phyloP scores from a whole-genome alignment of 2,797 vertebrate species.

The Melanotaenia trifasciata region DNA sequence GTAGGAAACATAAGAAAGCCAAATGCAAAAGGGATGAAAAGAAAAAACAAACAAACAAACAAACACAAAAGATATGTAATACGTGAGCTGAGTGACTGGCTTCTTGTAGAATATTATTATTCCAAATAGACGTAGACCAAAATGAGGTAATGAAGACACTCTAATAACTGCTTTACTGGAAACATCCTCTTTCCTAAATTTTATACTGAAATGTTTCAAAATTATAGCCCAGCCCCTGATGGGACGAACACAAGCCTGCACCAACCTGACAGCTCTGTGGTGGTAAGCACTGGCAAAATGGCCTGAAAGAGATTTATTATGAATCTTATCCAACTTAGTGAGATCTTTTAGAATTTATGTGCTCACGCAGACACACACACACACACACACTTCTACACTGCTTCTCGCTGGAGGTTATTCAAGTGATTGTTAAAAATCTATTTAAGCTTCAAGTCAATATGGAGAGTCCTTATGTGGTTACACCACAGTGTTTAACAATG shows the following conservation, averaged over 20 bases:
- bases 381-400: neutral
- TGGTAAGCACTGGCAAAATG: too few relatives aligned
- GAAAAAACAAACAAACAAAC: too few relatives aligned
- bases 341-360: neutral
- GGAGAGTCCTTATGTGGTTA: slow-evolving; percentile 12
- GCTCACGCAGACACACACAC: neutral
- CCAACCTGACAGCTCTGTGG: neutral
- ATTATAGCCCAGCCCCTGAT: too few relatives aligned
- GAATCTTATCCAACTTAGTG: neutral
- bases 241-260: neutral
- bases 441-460: slow-evolving; percentile 21
- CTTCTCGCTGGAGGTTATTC: neutral
- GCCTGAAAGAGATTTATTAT: too few relatives aligned
- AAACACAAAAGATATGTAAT: too few relatives aligned
- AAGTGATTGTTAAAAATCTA: neutral
- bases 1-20: neutral
- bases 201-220: too few relatives aligned
- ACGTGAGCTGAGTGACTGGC: neutral
- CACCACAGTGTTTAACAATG: slow-evolving; percentile 42
- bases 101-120: neutral
- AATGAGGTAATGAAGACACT: neutral
- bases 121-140: neutral
- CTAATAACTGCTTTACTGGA: neutral
- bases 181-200: neutral
- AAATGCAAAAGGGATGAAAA: too few relatives aligned